Base-by-base conservation (phyloP, 2,888 invertebrate genomes). In the Glaucopsyche alexis region DNA sequence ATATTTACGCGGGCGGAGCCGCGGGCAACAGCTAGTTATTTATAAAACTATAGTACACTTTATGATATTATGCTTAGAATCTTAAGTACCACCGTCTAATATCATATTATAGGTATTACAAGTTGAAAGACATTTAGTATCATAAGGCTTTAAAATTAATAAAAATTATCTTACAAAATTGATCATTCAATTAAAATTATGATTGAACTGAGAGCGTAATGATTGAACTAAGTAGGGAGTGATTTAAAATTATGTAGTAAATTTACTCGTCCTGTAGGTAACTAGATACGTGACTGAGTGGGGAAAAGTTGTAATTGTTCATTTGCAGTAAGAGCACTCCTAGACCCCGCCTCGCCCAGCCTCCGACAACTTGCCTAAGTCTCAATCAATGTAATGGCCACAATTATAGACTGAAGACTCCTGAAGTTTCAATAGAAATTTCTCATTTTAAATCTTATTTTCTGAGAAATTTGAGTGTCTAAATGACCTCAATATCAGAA, bases 261-360 rank as follows among this genome's bases (percentile, higher is more conserved):
- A 64, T 64, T 16, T 65, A 29, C 40, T 72, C 71, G 38, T n/a
- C n/a, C n/a, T n/a, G 71, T 67, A n/a, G 47, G 66, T 52, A 71
- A 38, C 71, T 67, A 67, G 42, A 29, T 45, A 69, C 69, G 69
- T 69, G 69, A 47, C 49, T 6, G 49, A 69, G 69, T 69, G 69
- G 29, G 7, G 29, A 66, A 66, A 69, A 47, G 69, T 69, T 13
- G 69, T 11, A 47, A 69, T 60, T 70, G 64, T 70, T 42, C 45
- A 73, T 70, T 72, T 72, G 52, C 11, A 42, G 19, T 74, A 64
- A 77, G 72, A 69, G 73, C 67, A 40, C 75, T 77, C 67, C 64
- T 75, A 79, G 75, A 78, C 85, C 80, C 85, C 86, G 86, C 87
- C 87, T 84, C 47, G 67, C 67, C 29, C 69, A 14, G 29, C 45